phyloP scores from a whole-genome alignment of 2,797 vertebrate genomes.

The Crocodylus rhombifer region DNA sequence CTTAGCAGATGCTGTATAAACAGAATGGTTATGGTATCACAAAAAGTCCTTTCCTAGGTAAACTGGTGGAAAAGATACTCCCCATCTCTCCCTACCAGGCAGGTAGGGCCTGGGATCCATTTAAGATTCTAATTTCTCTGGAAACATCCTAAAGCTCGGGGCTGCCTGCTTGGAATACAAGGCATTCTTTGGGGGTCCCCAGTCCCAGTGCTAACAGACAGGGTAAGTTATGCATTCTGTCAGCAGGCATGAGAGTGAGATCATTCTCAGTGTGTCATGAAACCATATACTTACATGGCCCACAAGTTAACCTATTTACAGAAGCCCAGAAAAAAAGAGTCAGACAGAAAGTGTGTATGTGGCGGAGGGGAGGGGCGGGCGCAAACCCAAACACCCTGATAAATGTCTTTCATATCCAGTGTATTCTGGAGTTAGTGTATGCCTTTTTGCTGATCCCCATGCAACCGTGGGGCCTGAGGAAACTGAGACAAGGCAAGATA shows the following conservation, averaged over 20 bases:
- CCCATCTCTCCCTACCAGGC: background rate
- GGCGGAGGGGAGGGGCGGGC: too few relatives aligned
- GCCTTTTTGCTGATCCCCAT: too few relatives aligned
- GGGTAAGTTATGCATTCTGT: background rate
- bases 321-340: background rate
- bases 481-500: too few relatives aligned
- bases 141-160: background rate
- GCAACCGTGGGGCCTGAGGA: too few relatives aligned
- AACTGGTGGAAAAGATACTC: fast-evolving
- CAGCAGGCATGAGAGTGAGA: background rate
- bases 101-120: background rate
- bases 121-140: background rate
- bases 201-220: background rate
- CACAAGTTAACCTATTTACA: background rate
- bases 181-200: background rate
- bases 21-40: background rate
- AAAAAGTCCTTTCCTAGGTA: background rate
- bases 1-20: background rate
- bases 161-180: background rate
- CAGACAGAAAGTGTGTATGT: background rate
- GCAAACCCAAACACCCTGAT: too few relatives aligned
- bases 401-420: too few relatives aligned
- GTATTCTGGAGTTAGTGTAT: too few relatives aligned
- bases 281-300: background rate
- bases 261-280: background rate